Percentiles rank a stretch among this genome's conserved stretches.
Conservation (phyloP, 2,888 invertebrate species). For the Oscheius sp. region DNA sequence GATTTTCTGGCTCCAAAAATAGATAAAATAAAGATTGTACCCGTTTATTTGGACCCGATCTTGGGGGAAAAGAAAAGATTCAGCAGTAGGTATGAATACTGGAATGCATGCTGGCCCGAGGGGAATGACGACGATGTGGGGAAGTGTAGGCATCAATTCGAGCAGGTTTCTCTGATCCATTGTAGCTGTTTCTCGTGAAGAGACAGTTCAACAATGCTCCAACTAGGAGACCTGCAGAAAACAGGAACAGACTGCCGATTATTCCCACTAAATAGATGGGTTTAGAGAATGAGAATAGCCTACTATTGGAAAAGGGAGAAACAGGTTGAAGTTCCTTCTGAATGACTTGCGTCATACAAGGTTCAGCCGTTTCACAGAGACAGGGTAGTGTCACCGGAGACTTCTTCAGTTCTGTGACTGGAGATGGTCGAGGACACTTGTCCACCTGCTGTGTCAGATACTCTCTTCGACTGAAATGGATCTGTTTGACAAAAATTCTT, state of each 20-base stretch:
- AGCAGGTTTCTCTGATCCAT: neutral
- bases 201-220: slow-evolving; percentile 45
- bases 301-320: slow-evolving; percentile 6
- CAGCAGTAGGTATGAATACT: slow-evolving; percentile 25
- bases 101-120: slow-evolving; percentile 27
- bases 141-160: neutral
- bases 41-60: slow-evolving; percentile 3
- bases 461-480: slow-evolving; percentile 29
- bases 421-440: slow-evolving; percentile 11
- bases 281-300: slow-evolving; percentile 8
- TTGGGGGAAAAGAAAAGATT: neutral
- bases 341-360: slow-evolving; percentile 52
- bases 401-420: slow-evolving; percentile 6
- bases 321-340: slow-evolving; percentile 46
- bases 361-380: slow-evolving; percentile 39
- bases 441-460: slow-evolving; percentile 26
- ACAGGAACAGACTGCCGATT: slow-evolving; percentile 41
- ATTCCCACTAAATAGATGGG: neutral
- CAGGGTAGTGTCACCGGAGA: slow-evolving; percentile 25
- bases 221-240: slow-evolving; percentile 42
- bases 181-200: slow-evolving; percentile 3
- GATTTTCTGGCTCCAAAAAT: slow-evolving; percentile 27
- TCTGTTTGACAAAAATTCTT: neutral
- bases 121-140: slow-evolving; percentile 2
- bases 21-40: slow-evolving; percentile 1